Percentiles rank a stretch among this genome's conserved stretches.
Conservation (phyloP, 2,888 invertebrate species). For the Hyalella azteca region DNA sequence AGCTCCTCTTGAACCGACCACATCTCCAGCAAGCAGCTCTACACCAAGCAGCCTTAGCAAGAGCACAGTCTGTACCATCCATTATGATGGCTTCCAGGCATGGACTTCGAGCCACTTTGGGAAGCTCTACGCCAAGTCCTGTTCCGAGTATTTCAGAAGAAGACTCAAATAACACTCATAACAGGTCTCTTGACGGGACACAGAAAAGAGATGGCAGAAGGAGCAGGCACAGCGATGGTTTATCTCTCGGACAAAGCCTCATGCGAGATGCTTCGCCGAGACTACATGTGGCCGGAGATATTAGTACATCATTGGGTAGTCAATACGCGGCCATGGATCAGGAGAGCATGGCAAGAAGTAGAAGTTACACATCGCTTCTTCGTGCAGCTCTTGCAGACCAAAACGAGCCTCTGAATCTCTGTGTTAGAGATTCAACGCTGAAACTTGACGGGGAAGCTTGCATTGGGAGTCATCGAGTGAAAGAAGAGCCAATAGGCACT, state of each 20-base stretch:
- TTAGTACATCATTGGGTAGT: conserved; percentile 25
- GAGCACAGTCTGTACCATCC: conserved; percentile 58
- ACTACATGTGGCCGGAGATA: conserved; percentile 73
- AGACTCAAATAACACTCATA: conserved; percentile 27
- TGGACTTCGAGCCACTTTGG: background rate
- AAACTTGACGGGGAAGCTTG: conserved; percentile 45
- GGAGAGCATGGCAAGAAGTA: conserved; percentile 42
- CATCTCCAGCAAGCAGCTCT: conserved; percentile 57
- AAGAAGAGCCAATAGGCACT: conserved; percentile 37
- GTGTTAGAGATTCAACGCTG: conserved; percentile 71
- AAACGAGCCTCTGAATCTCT: conserved; percentile 82
- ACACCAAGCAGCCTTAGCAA: conserved; percentile 54
- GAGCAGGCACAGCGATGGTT: conserved; percentile 78
- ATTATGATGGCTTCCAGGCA: conserved; percentile 48
- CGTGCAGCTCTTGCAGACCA: conserved; percentile 62
- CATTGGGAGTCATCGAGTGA: conserved; percentile 36
- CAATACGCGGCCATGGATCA: conserved; percentile 37
- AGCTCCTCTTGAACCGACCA: conserved; percentile 52
- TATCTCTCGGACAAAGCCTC: conserved; percentile 84
- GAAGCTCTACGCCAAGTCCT: conserved; percentile 40
- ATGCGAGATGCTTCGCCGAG: conserved; percentile 86
- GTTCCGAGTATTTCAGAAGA: conserved; percentile 40
- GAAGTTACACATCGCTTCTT: conserved; percentile 49
- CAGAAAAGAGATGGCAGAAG: conserved; percentile 59
- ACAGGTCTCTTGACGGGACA: conserved; percentile 30